phyloP scores from a whole-genome alignment of 2,888 invertebrate species.

The Miltochrista miniata region DNA sequence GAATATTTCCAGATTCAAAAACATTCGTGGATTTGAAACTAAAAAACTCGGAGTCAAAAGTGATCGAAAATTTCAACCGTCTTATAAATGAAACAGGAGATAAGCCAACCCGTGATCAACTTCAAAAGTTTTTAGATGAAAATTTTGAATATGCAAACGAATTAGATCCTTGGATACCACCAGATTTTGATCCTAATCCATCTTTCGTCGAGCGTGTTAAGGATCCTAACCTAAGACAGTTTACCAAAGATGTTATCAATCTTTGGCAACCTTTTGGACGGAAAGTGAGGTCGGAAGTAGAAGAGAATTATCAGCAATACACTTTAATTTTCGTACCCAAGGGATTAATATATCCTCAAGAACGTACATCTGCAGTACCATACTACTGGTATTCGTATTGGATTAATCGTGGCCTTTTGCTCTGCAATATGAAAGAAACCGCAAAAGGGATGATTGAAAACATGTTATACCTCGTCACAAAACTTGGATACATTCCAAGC shows the following conservation, averaged over 20 bases:
- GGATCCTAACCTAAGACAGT: conserved; percentile 83
- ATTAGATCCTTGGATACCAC: conserved; percentile 83
- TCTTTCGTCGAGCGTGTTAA: conserved; percentile 84
- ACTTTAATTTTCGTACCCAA: conserved; percentile 89
- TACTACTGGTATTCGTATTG: conserved; percentile 97
- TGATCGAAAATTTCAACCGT: conserved; percentile 80
- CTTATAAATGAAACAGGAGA: conserved; percentile 80
- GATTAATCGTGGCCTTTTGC: conserved; percentile 90
- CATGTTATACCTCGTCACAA: conserved; percentile 87
- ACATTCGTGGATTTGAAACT: conserved; percentile 92
- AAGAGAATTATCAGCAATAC: conserved; percentile 78
- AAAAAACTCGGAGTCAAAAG: conserved; percentile 82
- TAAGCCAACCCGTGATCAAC: conserved; percentile 76
- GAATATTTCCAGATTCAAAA: conserved; percentile 91
- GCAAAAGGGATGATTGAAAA: conserved; percentile 91
- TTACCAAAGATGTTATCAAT: conserved; percentile 84
- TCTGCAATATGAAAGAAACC: conserved; percentile 90
- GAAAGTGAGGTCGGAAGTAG: conserved; percentile 84
- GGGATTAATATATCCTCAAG: conserved; percentile 87
- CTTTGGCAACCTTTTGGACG: conserved; percentile 86
- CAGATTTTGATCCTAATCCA: conserved; percentile 86
- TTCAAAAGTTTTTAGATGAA: conserved; percentile 80
- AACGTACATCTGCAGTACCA: conserved; percentile 88
- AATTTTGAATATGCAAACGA: conserved; percentile 86
- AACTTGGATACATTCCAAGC: conserved; percentile 89